These are phyloP conservation scores for Kryptolebias marmoratus DNA, from an alignment of 2,113 vertebrate species.

Conservation along the genomic window DNA sequence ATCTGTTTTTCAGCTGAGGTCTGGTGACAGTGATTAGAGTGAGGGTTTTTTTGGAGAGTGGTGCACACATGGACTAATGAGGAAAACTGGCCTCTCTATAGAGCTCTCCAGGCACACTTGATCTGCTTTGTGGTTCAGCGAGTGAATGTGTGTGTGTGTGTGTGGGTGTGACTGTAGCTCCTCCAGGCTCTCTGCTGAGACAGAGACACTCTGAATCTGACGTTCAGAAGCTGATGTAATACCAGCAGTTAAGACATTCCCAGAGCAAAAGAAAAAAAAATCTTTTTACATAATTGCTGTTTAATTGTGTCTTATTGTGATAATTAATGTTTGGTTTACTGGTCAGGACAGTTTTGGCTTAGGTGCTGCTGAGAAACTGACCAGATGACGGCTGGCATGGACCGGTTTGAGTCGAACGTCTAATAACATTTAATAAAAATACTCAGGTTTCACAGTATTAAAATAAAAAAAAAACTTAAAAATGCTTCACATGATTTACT, in stretches of 20 bases:
- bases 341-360: constrained; percentile 27
- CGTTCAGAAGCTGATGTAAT: constrained; percentile 53
- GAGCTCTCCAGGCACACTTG: constrained; percentile 74
- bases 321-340: constrained; percentile 42
- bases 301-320: constrained; percentile 61
- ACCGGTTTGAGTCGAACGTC: constrained; percentile 11
- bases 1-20: constrained; percentile 71
- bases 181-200: constrained; percentile 64
- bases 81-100: constrained; percentile 72
- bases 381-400: constrained; percentile 29
- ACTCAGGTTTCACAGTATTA: too few relatives aligned
- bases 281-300: constrained; percentile 54
- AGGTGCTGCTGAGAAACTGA: constrained; percentile 19
- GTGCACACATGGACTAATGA: constrained; percentile 53
- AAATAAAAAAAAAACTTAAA: too few relatives aligned
- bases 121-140: constrained; percentile 64
- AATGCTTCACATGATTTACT: too few relatives aligned
- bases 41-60: constrained; percentile 57
- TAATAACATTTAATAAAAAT: too few relatives aligned
- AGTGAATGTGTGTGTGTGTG: constrained; percentile 12
- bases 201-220: constrained; percentile 53
- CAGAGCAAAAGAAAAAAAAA: constrained; percentile 21
- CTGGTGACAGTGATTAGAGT: constrained; percentile 63
- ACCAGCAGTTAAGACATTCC: constrained; percentile 50
- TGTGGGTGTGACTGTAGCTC: constrained; percentile 50